Evolutionary conservation across 2,888 invertebrate species (phyloP).

Genomic region (Adela reaumurella): DNA sequence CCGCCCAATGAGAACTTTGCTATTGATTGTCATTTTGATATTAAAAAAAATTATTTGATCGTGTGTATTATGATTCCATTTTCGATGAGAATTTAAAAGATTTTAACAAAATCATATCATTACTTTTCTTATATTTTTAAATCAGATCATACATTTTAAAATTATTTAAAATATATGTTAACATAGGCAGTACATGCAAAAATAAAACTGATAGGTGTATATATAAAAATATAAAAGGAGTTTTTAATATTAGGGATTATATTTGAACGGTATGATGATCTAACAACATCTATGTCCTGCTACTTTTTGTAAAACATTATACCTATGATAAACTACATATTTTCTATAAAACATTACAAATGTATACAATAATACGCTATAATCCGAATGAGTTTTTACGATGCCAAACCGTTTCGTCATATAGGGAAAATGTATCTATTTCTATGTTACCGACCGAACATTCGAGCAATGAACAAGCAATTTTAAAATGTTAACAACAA

Average conservation of each 20-base stretch:
- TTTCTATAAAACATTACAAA: slow-evolving; percentile 38
- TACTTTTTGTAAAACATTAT: slow-evolving; percentile 12
- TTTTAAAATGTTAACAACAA: not conserved
- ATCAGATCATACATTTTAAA: too few species aligned
- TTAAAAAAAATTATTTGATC: too few species aligned
- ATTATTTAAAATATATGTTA: too few species aligned
- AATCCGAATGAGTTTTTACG: not conserved
- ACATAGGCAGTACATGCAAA: too few species aligned
- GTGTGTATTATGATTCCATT: too few species aligned
- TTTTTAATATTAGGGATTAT: not conserved
- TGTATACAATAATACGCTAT: slow-evolving; percentile 31
- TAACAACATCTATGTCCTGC: slow-evolving; percentile 17
- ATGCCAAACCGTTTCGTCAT: not conserved
- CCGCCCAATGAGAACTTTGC: too few species aligned
- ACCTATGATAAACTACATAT: not conserved
- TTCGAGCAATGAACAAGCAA: not conserved
- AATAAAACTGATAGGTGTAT: not conserved
- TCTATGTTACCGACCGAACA: not conserved
- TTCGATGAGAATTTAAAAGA: too few species aligned
- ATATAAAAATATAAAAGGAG: not conserved
- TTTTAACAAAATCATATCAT: too few species aligned
- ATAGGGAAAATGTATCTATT: not conserved
- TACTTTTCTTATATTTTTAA: too few species aligned
- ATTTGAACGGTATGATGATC: not conserved
- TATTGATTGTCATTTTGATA: too few species aligned